Base-by-base conservation (phyloP, 2,888 invertebrate genomes). In the Lymantria dispar region DNA sequence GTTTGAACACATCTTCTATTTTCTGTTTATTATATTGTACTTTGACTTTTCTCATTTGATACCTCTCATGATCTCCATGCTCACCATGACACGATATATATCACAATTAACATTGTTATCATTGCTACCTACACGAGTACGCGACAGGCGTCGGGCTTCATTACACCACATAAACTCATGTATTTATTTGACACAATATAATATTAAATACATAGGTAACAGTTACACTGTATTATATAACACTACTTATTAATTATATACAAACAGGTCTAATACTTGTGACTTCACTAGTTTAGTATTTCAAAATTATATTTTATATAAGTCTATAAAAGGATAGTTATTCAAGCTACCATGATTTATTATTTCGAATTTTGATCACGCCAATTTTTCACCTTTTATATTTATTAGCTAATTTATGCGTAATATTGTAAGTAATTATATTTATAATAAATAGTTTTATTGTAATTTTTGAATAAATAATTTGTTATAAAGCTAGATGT, bases 31-130 rank as follows among this genome's bases (percentile, higher is more conserved):
- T 42, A 63, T 73, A 75, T 80, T 77, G 74, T 80, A 81, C 78
- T 78, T 75, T 79, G 71, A 70, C 74, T 78, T 22, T 80, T 74
- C 69, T 85, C 76, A 80, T 83, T 83, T 83, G 70, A 80, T 79
- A 80, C 72, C 77, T 79, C 70, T 88, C 88, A 87, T 87, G 67
- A 76, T 76, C 74, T 82, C 79, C 86, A 86, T 82, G 84, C 80
- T 83, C 86, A 85, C 81, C 84, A 83, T 78, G 58, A 83, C 74
- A 88, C 84, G 72, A 76, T 79, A 72, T 75, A 63, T 74, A 71
- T 76, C 65, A 81, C 77, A 72, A 58, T 61, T 57, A 65, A 72
- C 76, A 76, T 81, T 76, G 71, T 72, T 67, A 71, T 82, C 84
- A 85, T 81, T 72, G 70, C 71, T 73, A 62, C 68, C 54, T 67